Conservation (phyloP, 1,140 invertebrate genomes). For the Drosophila novamexicana region DNA sequence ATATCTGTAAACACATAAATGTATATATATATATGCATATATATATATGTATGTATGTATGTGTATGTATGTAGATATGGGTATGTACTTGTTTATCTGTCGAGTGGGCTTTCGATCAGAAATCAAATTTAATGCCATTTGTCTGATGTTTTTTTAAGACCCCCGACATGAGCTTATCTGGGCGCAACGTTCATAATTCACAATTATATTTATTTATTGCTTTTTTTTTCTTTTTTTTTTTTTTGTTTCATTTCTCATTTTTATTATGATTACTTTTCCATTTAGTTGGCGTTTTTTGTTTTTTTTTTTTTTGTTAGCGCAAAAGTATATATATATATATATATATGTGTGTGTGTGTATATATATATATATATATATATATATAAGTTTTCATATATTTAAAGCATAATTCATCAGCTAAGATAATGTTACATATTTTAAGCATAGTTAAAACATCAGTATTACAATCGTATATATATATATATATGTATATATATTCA, state of each 20-base stretch:
- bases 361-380: conserved; percentile 30
- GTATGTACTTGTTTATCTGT: conserved; percentile 7
- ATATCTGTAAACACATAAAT: background rate
- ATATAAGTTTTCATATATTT: conserved; percentile 45
- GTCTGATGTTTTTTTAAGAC: conserved; percentile 42
- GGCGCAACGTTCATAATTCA: conserved; percentile 30
- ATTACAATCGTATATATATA: conserved; percentile 10
- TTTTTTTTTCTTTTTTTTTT: conserved; percentile 10
- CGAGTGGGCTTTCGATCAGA: conserved; percentile 6
- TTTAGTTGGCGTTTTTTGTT: conserved; percentile 7
- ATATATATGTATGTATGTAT: background rate
- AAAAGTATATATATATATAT: conserved; percentile 22
- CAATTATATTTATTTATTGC: conserved; percentile 5
- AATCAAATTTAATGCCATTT: conserved; percentile 37
- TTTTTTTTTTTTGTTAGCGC: conserved; percentile 2
- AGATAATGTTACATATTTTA: conserved; percentile 30
- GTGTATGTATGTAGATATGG: background rate
- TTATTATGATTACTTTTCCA: conserved; percentile 35
- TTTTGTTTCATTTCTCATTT: conserved; percentile 15
- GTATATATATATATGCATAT: conserved; percentile 2
- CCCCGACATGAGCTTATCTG: conserved; percentile 33
- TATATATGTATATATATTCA: conserved; percentile 13
- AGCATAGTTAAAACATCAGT: conserved; percentile 43
- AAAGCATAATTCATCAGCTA: conserved; percentile 71
- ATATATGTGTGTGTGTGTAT: conserved; percentile 26